Conservation (phyloP, 2,113 vertebrate genomes). For the Terrapene triunguis region DNA sequence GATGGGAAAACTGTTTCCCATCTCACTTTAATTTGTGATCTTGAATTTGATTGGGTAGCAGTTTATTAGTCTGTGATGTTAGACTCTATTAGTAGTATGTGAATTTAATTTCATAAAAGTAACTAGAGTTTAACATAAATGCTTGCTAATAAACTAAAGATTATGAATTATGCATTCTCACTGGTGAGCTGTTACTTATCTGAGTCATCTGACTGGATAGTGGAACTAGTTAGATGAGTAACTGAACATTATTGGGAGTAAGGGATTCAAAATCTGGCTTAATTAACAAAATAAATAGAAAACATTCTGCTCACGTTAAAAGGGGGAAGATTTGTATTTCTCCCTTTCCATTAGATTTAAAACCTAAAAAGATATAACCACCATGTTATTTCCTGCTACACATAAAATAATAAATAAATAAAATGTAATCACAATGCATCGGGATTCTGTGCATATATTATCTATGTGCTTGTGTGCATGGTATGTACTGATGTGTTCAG, state of each 20-base stretch:
- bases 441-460: neutral
- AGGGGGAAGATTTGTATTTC: neutral
- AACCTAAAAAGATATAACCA: too few species aligned
- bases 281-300: neutral
- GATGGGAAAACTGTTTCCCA: neutral
- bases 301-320: neutral
- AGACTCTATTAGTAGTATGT: neutral
- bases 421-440: neutral
- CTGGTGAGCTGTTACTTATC: neutral
- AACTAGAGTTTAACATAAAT: neutral
- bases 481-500: neutral
- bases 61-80: neutral
- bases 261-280: too few species aligned
- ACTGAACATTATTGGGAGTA: too few species aligned
- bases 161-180: neutral
- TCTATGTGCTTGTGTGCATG: neutral
- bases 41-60: neutral
- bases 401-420: neutral
- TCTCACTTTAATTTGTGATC: neutral
- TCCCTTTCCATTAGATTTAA: neutral
- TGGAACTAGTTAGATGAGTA: neutral
- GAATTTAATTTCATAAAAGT: neutral
- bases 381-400: neutral
- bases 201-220: neutral
- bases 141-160: neutral